phyloP scores from a whole-genome alignment of 1,140 invertebrate genomes.

The Sycophila sp. region DNA sequence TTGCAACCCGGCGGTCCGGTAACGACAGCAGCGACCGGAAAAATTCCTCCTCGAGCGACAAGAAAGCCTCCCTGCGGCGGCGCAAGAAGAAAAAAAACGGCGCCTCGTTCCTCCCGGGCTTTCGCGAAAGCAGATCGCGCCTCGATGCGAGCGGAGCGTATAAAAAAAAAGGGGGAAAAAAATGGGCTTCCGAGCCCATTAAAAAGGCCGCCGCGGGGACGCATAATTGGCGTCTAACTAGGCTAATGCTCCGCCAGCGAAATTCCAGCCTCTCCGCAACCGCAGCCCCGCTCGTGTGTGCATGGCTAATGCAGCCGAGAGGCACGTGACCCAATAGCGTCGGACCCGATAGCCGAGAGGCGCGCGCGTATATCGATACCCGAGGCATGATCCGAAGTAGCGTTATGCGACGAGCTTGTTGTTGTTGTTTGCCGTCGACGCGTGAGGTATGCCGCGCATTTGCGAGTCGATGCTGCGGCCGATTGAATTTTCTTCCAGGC shows the following conservation, averaged over 20 bases:
- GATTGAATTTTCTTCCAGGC: no score
- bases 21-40: no score
- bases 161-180: no score
- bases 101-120: neutral
- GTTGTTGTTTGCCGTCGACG: neutral
- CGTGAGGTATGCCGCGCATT: neutral
- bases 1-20: no score
- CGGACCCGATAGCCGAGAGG: no score
- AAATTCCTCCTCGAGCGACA: no score
- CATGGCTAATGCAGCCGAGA: neutral
- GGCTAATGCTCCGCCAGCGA: neutral
- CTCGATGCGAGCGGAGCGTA: no score
- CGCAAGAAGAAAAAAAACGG: neutral
- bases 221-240: neutral
- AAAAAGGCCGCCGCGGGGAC: no score
- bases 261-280: neutral
- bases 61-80: no score
- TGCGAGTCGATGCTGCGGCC: neutral
- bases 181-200: neutral
- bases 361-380: neutral
- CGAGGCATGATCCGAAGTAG: neutral
- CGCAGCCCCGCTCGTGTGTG: neutral
- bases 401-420: neutral
- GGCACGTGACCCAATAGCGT: slow-evolving; percentile 8
- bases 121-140: no score